These are phyloP conservation scores for Sciurus niger DNA, from an alignment of 2,113 vertebrate species.

Conservation along the genomic window DNA sequence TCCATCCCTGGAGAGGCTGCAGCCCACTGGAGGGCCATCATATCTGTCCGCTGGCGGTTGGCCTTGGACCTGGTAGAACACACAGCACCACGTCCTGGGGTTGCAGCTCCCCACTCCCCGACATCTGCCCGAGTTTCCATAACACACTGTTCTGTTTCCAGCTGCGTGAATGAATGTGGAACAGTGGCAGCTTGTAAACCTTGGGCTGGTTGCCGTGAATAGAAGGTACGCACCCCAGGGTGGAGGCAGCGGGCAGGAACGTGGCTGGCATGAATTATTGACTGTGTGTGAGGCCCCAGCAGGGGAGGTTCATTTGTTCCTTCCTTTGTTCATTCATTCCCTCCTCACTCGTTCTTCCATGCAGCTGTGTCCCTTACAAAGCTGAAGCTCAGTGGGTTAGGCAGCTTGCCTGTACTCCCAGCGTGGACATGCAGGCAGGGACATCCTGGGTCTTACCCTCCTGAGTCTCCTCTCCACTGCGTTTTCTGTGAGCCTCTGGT, in stretches of 20 bases:
- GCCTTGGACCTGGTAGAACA: not conserved
- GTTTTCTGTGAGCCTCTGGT: not conserved
- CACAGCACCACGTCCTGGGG: not conserved
- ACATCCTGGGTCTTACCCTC: not conserved
- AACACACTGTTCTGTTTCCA: not conserved
- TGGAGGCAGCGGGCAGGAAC: no score
- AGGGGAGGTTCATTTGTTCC: not conserved
- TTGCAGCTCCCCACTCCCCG: not conserved
- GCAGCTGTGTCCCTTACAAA: not conserved
- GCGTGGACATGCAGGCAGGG: not conserved
- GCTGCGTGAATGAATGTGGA: not conserved
- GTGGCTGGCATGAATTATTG: not conserved
- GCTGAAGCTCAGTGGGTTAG: no score
- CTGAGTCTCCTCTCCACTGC: not conserved
- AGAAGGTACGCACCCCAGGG: slow-evolving; percentile 15
- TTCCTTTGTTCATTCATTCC: not conserved
- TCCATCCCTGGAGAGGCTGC: not conserved
- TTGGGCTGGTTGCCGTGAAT: slow-evolving; percentile 32
- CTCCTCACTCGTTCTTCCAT: not conserved
- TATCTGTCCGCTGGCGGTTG: not conserved
- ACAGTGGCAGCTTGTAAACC: not conserved
- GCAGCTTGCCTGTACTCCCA: rapidly evolving
- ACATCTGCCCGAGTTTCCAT: slow-evolving; percentile 12
- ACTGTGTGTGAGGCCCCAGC: not conserved
- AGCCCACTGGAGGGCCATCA: not conserved